Conservation (phyloP, 1,140 invertebrate genomes). For the Bombus vancouverensis region DNA sequence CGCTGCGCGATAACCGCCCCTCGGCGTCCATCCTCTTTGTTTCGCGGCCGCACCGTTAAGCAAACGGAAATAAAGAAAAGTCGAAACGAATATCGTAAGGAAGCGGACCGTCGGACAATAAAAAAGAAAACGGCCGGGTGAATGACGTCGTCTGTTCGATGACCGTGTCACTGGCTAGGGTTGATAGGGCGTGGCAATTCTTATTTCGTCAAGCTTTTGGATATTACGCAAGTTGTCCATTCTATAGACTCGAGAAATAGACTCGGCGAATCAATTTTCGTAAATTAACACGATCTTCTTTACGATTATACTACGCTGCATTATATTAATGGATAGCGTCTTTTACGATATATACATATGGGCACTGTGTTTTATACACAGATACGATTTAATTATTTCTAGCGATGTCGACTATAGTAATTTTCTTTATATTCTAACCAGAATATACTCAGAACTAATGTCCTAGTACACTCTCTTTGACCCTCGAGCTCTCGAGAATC, state of each 20-base stretch:
- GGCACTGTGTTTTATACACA: too few species aligned
- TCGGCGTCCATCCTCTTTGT: constrained; percentile 45
- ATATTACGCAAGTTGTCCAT: background rate
- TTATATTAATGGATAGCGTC: too few species aligned
- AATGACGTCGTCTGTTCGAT: constrained; percentile 21
- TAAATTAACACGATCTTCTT: too few species aligned
- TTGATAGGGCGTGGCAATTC: background rate
- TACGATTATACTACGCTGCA: too few species aligned
- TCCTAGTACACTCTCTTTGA: background rate
- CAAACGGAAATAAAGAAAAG: constrained; percentile 56
- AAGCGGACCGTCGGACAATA: constrained; percentile 33
- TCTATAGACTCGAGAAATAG: background rate
- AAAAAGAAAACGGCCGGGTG: constrained; percentile 9
- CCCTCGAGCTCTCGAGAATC: background rate
- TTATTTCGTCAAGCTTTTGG: background rate
- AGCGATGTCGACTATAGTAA: too few species aligned
- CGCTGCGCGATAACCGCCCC: constrained; percentile 23
- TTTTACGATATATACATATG: too few species aligned
- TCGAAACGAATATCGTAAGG: constrained; percentile 51
- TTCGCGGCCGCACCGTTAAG: constrained; percentile 39
- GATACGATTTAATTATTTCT: too few species aligned
- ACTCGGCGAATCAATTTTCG: too few species aligned
- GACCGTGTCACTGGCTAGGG: background rate
- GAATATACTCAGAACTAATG: background rate
- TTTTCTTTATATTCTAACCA: background rate